These are phyloP conservation scores for Microcebus jonahi DNA, from an alignment of 2,113 vertebrate genomes.

Conservation along the genomic window DNA sequence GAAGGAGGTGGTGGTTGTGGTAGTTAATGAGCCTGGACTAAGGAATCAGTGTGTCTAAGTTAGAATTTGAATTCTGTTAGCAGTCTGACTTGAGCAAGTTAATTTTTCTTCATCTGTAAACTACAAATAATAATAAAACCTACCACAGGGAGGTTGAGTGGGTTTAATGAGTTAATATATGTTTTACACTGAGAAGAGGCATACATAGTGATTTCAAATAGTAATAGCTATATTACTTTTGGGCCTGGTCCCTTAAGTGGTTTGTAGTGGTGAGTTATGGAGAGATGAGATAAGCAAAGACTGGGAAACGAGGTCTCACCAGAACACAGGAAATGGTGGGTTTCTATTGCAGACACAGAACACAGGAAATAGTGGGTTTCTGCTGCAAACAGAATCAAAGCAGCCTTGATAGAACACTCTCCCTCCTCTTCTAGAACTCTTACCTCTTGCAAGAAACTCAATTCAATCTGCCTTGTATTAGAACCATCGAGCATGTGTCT, in stretches of 20 bases:
- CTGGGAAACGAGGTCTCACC: not conserved
- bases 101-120: not conserved
- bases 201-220: not conserved
- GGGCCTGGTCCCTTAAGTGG: not conserved
- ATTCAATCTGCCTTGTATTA: not conserved
- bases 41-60: not conserved
- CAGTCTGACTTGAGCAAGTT: not conserved
- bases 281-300: not conserved
- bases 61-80: not conserved
- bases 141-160: not conserved
- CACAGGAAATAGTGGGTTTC: not conserved
- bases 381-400: not conserved
- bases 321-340: not conserved
- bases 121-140: not conserved
- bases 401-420: not conserved
- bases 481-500: not conserved
- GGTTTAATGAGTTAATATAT: not conserved
- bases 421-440: not conserved
- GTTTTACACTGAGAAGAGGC: not conserved
- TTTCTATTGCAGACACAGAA: not conserved
- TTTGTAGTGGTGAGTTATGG: not conserved
- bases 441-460: not conserved
- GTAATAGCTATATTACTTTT: not conserved
- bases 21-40: not conserved
- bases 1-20: not conserved